A percentile compares a stretch with the other conserved stretches of the same genome.
Evolutionary conservation across 2,113 vertebrate genomes (phyloP).

Genomic region (Felis chaus): DNA sequence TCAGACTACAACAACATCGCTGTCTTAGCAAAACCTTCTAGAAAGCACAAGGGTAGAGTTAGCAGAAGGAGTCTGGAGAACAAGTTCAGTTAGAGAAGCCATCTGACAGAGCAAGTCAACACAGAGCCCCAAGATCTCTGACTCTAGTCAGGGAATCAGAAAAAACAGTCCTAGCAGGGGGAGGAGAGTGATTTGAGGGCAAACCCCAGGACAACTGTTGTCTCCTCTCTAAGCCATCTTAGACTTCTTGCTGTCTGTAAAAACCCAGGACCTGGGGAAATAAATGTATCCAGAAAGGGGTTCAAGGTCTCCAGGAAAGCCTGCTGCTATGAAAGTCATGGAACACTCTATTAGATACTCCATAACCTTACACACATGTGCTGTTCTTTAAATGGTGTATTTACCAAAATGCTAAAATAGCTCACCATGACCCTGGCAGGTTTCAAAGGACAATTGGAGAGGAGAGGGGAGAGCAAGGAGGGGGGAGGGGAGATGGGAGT

Average conservation of each 20-base stretch:
- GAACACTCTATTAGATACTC: neutral
- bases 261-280: neutral
- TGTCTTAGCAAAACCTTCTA: neutral
- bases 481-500: neutral
- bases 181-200: neutral
- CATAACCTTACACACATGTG: neutral
- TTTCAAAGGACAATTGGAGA: slow-evolving; percentile 50
- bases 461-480: neutral
- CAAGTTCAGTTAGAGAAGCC: neutral
- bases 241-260: neutral
- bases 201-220: neutral
- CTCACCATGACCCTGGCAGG: neutral
- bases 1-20: neutral
- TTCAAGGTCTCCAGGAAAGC: neutral
- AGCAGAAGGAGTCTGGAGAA: neutral
- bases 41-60: neutral
- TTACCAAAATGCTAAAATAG: neutral
- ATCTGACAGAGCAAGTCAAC: neutral
- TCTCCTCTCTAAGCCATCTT: neutral
- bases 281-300: neutral
- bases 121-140: neutral
- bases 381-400: neutral
- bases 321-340: neutral
- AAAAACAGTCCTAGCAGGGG: neutral
- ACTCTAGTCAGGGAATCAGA: neutral